Base-by-base conservation (phyloP, 2,797 vertebrate species). In the Neosilurus mollespiculum region DNA sequence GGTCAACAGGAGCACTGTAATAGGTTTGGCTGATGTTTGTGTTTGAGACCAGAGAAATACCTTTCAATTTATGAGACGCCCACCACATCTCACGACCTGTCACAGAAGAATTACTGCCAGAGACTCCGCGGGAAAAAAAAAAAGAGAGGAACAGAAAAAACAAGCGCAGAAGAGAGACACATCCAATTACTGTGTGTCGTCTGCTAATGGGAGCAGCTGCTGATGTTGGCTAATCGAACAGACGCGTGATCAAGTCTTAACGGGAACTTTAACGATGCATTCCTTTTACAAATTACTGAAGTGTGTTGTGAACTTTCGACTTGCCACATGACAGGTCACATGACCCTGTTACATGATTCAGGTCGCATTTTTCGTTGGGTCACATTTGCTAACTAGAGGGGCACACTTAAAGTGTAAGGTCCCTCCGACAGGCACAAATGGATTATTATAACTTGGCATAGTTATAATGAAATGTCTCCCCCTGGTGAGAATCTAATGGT, bases 181-280 rank as follows among this genome's bases (percentile, higher is more conserved):
- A 30, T 81, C n/a, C 70, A 81, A 77, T 79, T 84, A 78, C 26
- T 53, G 11, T 20, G n/a, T 58, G 24, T 80, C 49, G 9, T 43
- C 9, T 66, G 61, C 51, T 79, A 2, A 34, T 54, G 26, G 49
- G 49, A 61, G 30, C 58, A 64, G 26, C 56, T 30, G 64, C 26
- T 53, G 82, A 64, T 43, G 65, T n/a, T 22, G 8, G 51, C 16
- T 24, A 61, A 54, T 12, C 30, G 14, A 54, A 69, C 24, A 30
- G 49, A 83, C 2, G 20, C 34, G 34, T 53, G 6, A 64, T 76
- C 72, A 4, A 20, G 9, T 67, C 18, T 37, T 20, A 67, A 10
- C 65, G 3, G 6, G 58, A 11, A n/a, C 22, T n/a, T 24, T 24
- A n/a, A 10, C 10, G 3, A 62, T 12, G 12, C 12, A 62, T 9